Percentiles rank a stretch among this genome's conserved stretches.
phyloP scores from a whole-genome alignment of 2,797 vertebrate genomes.

The Nasua narica region DNA sequence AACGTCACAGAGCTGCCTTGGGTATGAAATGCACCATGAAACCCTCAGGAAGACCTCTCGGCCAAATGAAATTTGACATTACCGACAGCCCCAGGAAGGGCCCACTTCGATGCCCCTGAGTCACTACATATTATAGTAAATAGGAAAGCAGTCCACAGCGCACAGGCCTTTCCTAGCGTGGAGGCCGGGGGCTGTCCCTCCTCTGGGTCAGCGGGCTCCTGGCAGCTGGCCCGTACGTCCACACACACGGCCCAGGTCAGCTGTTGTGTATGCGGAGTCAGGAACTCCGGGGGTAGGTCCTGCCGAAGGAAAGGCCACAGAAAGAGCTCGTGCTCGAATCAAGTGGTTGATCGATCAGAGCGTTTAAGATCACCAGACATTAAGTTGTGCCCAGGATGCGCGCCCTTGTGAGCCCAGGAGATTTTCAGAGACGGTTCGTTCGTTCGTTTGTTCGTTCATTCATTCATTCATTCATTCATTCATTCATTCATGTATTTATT shows the following conservation, averaged over 20 bases:
- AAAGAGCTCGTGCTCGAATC: neutral
- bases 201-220: neutral
- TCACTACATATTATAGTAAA: slow-evolving; percentile 9
- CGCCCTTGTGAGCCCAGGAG: neutral
- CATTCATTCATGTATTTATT: neutral
- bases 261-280: neutral
- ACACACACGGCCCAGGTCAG: fast-evolving
- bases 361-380: neutral
- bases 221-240: neutral
- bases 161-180: neutral
- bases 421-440: neutral
- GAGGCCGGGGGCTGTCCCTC: neutral
- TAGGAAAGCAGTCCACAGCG: neutral
- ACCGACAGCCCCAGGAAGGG: neutral
- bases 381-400: neutral
- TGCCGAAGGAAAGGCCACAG: neutral
- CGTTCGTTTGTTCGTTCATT: neutral
- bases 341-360: neutral
- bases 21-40: neutral
- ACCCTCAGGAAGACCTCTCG: neutral
- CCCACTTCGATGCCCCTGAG: neutral
- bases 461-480: neutral
- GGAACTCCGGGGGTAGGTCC: neutral
- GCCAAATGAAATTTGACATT: slow-evolving; percentile 33
- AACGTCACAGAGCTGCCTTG: neutral